Conservation (phyloP, 2,888 invertebrate genomes). For the Xestoiulus laeticollis region DNA sequence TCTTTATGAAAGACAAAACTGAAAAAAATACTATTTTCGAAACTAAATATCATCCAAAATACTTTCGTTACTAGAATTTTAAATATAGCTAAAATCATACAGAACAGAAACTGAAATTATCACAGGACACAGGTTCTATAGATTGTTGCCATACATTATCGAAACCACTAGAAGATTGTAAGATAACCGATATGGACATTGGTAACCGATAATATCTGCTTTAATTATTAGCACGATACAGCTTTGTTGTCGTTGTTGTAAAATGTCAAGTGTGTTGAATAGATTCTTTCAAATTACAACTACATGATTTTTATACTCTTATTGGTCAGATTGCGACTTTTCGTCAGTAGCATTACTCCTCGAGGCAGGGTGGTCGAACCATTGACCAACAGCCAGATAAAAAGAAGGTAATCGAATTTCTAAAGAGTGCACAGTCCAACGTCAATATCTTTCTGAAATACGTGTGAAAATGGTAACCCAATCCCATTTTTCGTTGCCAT, state of each 20-base stretch:
- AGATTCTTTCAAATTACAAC: neutral
- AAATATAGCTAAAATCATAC: neutral
- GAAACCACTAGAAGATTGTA: too few species aligned
- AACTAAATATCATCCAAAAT: too few species aligned
- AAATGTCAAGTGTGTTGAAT: neutral
- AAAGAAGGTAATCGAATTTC: conserved; percentile 7
- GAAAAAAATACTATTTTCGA: too few species aligned
- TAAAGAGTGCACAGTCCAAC: neutral
- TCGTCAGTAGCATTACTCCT: neutral
- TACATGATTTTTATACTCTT: neutral
- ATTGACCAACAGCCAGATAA: neutral
- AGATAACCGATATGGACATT: too few species aligned
- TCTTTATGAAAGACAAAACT: too few species aligned
- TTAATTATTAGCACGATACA: neutral
- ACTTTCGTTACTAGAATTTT: too few species aligned
- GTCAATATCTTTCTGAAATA: neutral
- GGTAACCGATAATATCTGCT: too few species aligned
- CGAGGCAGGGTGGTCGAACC: neutral
- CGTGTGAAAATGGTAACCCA: neutral
- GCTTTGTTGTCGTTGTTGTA: neutral
- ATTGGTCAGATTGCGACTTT: neutral
- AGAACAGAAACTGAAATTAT: neutral
- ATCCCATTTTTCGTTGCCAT: neutral
- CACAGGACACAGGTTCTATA: neutral
- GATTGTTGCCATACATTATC: neutral